phyloP scores from a whole-genome alignment of 2,113 vertebrate genomes.

The Vanacampus margaritifer region DNA sequence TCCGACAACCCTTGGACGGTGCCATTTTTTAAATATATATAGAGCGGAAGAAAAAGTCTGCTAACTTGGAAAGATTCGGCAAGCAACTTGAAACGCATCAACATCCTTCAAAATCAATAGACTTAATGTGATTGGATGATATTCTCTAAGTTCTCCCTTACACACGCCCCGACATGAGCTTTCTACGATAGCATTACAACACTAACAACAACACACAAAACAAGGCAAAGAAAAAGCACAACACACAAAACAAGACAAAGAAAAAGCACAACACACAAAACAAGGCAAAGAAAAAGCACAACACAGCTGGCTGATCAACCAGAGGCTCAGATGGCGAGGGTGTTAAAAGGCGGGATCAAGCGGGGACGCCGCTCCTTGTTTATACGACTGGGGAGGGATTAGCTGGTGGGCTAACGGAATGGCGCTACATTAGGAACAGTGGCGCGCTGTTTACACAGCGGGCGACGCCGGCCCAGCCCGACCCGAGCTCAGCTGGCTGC shows the following conservation, averaged over 20 bases:
- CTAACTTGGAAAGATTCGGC: background rate
- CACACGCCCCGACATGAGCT: too few relatives aligned
- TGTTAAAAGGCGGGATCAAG: constrained; percentile 63
- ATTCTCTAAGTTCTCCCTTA: too few relatives aligned
- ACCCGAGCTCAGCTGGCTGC: constrained; percentile 28
- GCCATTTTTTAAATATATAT: background rate
- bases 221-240: too few relatives aligned
- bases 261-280: too few relatives aligned
- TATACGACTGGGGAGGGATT: constrained; percentile 61
- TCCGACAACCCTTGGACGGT: background rate
- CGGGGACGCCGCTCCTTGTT: constrained; percentile 62
- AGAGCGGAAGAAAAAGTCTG: background rate
- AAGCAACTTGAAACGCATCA: too few relatives aligned
- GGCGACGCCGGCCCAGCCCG: constrained; percentile 28
- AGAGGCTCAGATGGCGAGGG: constrained; percentile 43
- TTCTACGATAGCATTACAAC: too few relatives aligned
- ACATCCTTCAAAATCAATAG: too few relatives aligned
- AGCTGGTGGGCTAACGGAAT: constrained; percentile 62
- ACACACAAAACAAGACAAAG: too few relatives aligned
- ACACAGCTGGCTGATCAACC: constrained; percentile 29
- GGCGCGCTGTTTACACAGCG: constrained; percentile 56
- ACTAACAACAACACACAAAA: too few relatives aligned
- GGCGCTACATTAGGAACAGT: constrained; percentile 46
- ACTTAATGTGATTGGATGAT: too few relatives aligned
- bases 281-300: too few relatives aligned